Evolutionary conservation across 2,113 vertebrate species (phyloP), one percentile per base, ranked within the genome.

Genomic region (Campylomormyrus tamandua): DNA sequence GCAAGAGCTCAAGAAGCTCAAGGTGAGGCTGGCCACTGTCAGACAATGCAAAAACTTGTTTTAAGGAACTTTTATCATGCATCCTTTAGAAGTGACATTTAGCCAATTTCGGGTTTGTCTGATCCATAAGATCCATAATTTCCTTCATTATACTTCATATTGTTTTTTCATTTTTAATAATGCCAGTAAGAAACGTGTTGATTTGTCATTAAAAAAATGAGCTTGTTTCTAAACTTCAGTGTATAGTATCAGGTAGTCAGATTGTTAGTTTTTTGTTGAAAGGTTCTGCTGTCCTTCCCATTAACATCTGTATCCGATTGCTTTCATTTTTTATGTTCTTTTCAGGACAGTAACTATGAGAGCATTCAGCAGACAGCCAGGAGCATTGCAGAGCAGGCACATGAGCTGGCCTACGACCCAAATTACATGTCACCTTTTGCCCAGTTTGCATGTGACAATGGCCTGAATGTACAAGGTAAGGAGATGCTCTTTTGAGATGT

Each of bases 401-500:
- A 99, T 0, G 95, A 98, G 93, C 96, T 99, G 90, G 98, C 98
- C 3, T 99, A 99, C 39, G 98, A 99, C 94, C 98, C 98, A 91
- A 99, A 98, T 91, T 99, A 99, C 91, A 99, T 99, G 98, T 99
- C 98, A 1, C 98, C 98, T 42, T 99, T 99, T 90, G 98, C 98
- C 94, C 98, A 99, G 96, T 99, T 99, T 91, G 98, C 98, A 19
- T 99, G 98, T 95, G 98, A 98, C 96, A 99, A 99, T 19, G 98
- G 98, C 50, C 92, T 99, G 95, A 98, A 99, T 94, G 98, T 99
- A 94, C 95, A 98, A 98, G 98, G 98, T 99, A 92, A 96, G 97
- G 77, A 9, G 35, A 19, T 19, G 15, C 17, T 70, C n/a, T 66
- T 10, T n/a, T 66, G n/a, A 66, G 62, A 9, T 84, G 42, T 48